Base-by-base conservation (phyloP, 1,140 invertebrate species). In the Papilio dardanus region DNA sequence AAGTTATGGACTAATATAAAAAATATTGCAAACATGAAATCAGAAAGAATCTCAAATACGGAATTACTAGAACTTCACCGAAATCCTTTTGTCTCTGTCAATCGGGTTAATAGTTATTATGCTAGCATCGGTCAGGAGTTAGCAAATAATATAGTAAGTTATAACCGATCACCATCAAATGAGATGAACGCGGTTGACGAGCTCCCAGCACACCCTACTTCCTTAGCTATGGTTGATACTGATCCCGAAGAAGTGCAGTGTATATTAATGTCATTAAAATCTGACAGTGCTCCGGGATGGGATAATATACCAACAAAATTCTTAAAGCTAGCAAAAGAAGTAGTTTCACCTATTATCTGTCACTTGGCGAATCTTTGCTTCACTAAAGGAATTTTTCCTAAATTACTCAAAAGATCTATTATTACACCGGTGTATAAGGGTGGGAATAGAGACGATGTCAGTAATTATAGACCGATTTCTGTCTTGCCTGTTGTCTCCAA, bases 301-400 rank as follows among this genome's bases (percentile, higher is more conserved):
- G 77, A 79, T 66, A 74, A 76, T 33, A 74, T 75, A n/a, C 31
- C 76, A 16, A 76, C 67, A 4, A 74, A 19, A 21, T 77, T 76
- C 66, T 2, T 78, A 35, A 77, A 80, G 74, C n/a, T 35, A 16
- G 58, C 68, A 3, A 40, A 21, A 8, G 19, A 37, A 6, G 74
- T 24, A 50, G 7, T 77, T 6, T 50, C 69, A 12, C 76, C 76
- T 12, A 65, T 74, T 12, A 19, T 71, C 1, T 54, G 46, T 16
- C 37, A 74, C 50, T 65, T 71, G 40, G 14, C 62, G 62, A 76
- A 81, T 71, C 50, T 40, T 40, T 40, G 37, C 37, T 40, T 40
- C 37, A 14, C 37, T 40, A 40, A 40, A 16, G 58, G 58, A 1
- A 65, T 65, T 65, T 65, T 24, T 30, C 58, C 58, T 16, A 28